Evolutionary conservation across 2,888 invertebrate genomes (phyloP), one percentile per base, ranked within the genome.

Genomic region (Apamea epomidion): DNA sequence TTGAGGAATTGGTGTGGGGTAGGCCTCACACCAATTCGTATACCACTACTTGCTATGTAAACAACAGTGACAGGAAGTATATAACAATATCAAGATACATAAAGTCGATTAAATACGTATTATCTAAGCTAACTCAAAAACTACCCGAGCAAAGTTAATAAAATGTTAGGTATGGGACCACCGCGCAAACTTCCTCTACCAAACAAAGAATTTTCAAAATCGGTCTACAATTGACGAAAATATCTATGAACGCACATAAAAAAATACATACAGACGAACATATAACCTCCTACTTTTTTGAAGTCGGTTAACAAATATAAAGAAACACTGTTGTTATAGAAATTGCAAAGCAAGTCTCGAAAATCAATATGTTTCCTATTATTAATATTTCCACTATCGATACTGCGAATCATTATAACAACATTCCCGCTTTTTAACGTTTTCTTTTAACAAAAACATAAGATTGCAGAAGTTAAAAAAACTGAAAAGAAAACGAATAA

Each of bases 401-500:
- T 18, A 37, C n/a, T n/a, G 25, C 18, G n/a, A 75, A 32, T 29
- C 48, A 29, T n/a, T 29, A 2, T 10, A 54, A 29, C 16, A 18
- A 60, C 32, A 10, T 60, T 58, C 12, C 25, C 12, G 10, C 37
- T 18, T 64, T 64, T 21, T 7, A 37, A 65, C 7, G 2, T 65
- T 64, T 67, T 67, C 12, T 25, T 42, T 37, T 3, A 48, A 18
- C 0, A 12, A 77, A 48, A 60, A 48, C 76, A 51, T 45, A 64
- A 65, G 8, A 73, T 6, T 5, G 1, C 7, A 25, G 16, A 45
- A 3, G 29, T 29, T 18, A 1, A n/a, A 78, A 78, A 62, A 32
- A n/a, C 7, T 21, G 3, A 54, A 51, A 79, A 29, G 7, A 72
- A 81, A 62, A 78, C 45, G 3, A 45, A 48, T 42, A 67, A 48